These are phyloP conservation scores for Andrena dorsata DNA, from an alignment of 2,888 invertebrate genomes.

Conservation along the genomic window DNA sequence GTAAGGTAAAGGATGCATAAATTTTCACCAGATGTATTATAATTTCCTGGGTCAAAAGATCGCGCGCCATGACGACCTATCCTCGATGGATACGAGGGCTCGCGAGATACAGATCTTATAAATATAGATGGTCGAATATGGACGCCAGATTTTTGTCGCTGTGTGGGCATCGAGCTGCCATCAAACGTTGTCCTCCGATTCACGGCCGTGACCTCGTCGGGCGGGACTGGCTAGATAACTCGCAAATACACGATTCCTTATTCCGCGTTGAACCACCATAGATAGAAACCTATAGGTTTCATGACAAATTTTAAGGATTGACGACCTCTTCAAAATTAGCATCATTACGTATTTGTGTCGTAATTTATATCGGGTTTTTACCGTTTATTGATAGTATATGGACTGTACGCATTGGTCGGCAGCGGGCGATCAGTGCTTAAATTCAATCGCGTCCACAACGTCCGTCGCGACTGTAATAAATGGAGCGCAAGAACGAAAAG, in stretches of 20 bases:
- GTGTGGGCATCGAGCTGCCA: slow-evolving; percentile 33
- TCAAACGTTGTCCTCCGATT: slow-evolving; percentile 33
- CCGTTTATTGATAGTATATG: too few species aligned
- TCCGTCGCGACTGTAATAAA: too few species aligned
- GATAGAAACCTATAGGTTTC: too few species aligned
- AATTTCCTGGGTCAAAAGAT: slow-evolving; percentile 73
- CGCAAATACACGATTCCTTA: not conserved
- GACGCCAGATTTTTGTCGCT: slow-evolving; percentile 59
- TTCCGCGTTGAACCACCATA: too few species aligned
- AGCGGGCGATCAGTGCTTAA: too few species aligned
- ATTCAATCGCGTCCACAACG: too few species aligned
- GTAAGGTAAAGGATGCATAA: slow-evolving; percentile 56
- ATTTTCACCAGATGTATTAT: slow-evolving; percentile 70
- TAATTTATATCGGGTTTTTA: too few species aligned
- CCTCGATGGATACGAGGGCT: slow-evolving; percentile 55
- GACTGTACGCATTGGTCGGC: too few species aligned
- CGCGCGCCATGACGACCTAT: slow-evolving; percentile 43
- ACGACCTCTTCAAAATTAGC: too few species aligned
- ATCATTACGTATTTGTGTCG: too few species aligned
- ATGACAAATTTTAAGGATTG: too few species aligned
- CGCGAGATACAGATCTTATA: slow-evolving; percentile 78
- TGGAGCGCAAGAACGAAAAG: too few species aligned
- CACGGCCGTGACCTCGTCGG: slow-evolving; percentile 19
- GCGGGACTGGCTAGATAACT: not conserved
- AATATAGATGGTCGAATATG: slow-evolving; percentile 79